Evolutionary conservation across 2,113 vertebrate genomes (phyloP), one percentile per base, ranked within the genome.

Genomic region (Cephalopterus ornatus): DNA sequence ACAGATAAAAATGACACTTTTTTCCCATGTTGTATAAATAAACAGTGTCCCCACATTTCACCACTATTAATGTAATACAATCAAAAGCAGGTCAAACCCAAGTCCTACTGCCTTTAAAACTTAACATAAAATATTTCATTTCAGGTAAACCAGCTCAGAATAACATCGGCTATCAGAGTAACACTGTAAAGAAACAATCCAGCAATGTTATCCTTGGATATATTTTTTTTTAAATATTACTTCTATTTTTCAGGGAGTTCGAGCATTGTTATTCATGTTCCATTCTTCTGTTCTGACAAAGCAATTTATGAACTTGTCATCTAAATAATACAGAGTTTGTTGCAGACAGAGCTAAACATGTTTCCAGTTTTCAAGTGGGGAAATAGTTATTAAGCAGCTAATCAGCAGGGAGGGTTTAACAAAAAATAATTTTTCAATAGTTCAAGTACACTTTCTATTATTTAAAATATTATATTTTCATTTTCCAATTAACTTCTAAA

Each of bases 281-380:
- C 49, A 73, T 42, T 84, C 37, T 85, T 74, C 67, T 93, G 47
- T 75, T 93, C 67, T 92, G 89, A 85, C 33, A 89, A 90, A 76
- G 26, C 35, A 88, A 94, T 96, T 82, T 81, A 89, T 50, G 75
- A 91, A 76, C 83, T 88, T 89, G 52, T 39, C 88, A 88, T 63
- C 70, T 92, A 92, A 81, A 84, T 56, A 90, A 79, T 8, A 76
- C 0, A 11, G 28, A 78, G 11, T 62, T 78, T 78, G 59, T 49
- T 92, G 71, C 61, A 66, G 27, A 35, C 33, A 79, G n/a, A 93
- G 41, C 50, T 85, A 68, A 80, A 42, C 11, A 39, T 12, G 10
- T 63, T 88, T 91, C 37, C 41, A 23, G 41, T 73, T 88, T 95
- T 80, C 61, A 65, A 26, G n/a, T 39, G 27, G 6, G 14, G 11